phyloP scores from a whole-genome alignment of 2,797 vertebrate genomes.

The Loriculus beryllinus region DNA sequence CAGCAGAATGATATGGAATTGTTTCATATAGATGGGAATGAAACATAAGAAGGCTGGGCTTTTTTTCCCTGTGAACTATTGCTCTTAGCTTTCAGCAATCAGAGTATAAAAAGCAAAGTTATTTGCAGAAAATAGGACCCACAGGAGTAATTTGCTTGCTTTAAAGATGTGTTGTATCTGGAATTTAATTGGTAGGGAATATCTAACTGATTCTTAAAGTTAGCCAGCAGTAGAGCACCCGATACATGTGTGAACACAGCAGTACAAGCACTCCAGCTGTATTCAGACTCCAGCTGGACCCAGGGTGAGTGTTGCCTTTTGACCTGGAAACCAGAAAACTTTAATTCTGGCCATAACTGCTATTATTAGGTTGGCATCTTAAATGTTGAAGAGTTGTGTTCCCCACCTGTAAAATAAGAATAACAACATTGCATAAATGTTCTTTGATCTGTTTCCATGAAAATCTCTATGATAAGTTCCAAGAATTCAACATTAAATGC shows the following conservation, averaged over 20 bases:
- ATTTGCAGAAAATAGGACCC: neutral
- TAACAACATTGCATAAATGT: neutral
- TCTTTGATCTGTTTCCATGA: neutral
- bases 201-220: neutral
- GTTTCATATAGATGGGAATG: neutral
- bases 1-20: neutral
- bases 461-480: neutral
- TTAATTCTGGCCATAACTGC: neutral
- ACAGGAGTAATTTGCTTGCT: neutral
- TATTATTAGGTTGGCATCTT: neutral
- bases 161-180: neutral
- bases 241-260: neutral
- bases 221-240: neutral
- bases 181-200: neutral
- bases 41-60: rapidly evolving
- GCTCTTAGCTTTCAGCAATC: neutral
- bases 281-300: neutral
- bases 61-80: neutral
- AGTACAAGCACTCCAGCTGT: neutral
- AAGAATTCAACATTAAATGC: neutral
- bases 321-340: neutral
- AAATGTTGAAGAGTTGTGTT: neutral
- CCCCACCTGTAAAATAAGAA: neutral
- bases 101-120: neutral
- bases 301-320: neutral